Conservation (phyloP, 2,797 vertebrate genomes). For the Lindbergichthys nudifrons region DNA sequence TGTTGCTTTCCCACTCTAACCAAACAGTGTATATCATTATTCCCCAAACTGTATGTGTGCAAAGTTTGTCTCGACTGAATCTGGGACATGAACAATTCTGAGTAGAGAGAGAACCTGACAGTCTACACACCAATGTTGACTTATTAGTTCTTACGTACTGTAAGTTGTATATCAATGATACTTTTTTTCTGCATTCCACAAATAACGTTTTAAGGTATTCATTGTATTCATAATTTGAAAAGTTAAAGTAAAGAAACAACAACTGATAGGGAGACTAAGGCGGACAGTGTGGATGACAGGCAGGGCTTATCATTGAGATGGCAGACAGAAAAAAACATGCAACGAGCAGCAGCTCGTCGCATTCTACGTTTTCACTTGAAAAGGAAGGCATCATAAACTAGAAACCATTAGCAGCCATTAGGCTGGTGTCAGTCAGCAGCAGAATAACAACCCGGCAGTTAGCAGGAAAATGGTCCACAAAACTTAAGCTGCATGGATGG, state of each 20-base stretch:
- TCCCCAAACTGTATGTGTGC: not conserved
- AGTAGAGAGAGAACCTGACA: not conserved
- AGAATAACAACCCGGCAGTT: constrained; percentile 66
- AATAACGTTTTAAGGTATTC: not conserved
- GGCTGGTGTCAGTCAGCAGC: constrained; percentile 73
- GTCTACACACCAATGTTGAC: not conserved
- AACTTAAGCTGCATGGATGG: constrained; percentile 34
- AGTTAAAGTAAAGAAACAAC: not conserved
- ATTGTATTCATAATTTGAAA: not conserved
- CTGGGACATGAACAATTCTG: constrained; percentile 7
- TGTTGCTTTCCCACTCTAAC: not conserved
- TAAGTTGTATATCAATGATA: not conserved
- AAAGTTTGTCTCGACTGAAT: not conserved
- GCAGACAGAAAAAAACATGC: constrained; percentile 9
- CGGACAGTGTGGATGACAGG: not conserved
- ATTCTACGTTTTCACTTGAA: constrained; percentile 60
- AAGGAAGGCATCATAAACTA: constrained; percentile 62
- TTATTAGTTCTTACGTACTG: not conserved
- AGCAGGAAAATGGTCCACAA: constrained; percentile 58
- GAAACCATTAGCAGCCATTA: constrained; percentile 78
- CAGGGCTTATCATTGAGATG: constrained; percentile 5
- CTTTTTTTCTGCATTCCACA: not conserved
- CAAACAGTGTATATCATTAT: constrained; percentile 5
- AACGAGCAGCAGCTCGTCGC: constrained; percentile 35
- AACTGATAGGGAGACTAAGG: constrained; percentile 7